Percentiles rank a stretch among this genome's conserved stretches.
phyloP scores from a whole-genome alignment of 2,113 vertebrate genomes.

The Phoxinus phoxinus region DNA sequence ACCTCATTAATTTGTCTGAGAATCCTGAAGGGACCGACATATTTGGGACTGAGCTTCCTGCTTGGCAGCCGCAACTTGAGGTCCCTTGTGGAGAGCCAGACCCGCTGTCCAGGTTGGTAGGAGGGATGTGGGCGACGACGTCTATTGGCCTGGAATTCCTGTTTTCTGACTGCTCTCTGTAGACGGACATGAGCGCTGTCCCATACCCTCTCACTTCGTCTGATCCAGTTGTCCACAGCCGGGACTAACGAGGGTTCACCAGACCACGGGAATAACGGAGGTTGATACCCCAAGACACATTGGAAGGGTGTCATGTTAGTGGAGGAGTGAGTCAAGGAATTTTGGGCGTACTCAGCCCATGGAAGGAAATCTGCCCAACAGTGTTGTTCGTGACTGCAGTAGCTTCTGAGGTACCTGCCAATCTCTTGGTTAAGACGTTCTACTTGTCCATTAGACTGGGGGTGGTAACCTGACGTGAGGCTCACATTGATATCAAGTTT shows the following conservation, averaged over 20 bases:
- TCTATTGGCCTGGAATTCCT: background rate
- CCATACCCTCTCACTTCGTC: background rate
- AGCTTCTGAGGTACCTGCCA: too few relatives aligned
- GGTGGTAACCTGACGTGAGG: background rate
- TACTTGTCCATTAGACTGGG: background rate
- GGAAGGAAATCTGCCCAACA: background rate
- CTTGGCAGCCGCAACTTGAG: background rate
- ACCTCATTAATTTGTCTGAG: background rate
- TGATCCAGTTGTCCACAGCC: background rate
- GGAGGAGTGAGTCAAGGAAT: background rate
- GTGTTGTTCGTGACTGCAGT: too few relatives aligned
- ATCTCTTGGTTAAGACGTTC: background rate
- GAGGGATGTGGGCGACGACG: background rate
- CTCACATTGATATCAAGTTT: background rate
- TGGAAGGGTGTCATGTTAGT: conserved; percentile 17
- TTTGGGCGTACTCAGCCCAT: conserved; percentile 11
- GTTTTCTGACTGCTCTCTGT: background rate
- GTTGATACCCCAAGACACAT: background rate
- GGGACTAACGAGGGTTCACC: background rate
- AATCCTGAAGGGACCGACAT: background rate
- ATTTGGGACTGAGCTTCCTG: background rate
- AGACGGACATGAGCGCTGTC: background rate
- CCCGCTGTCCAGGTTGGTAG: background rate
- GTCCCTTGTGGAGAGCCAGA: background rate
- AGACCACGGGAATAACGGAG: background rate